Evolutionary conservation across 2,888 invertebrate genomes (phyloP).

Genomic region (Myopa testacea): DNA sequence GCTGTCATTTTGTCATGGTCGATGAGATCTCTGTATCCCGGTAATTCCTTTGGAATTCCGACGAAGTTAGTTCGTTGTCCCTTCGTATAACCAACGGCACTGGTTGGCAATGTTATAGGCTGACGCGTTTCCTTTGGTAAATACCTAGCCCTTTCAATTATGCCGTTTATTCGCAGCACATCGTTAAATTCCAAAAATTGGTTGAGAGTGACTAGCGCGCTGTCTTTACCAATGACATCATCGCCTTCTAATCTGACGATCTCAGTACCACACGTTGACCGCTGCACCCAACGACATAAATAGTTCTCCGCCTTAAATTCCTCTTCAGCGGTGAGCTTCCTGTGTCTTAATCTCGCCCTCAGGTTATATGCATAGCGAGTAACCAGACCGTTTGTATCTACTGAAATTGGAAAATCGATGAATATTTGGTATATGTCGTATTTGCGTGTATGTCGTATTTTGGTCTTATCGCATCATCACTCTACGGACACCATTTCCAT

Average conservation of each 20-base stretch:
- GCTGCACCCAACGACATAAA: background rate
- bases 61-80: slow-evolving; percentile 42
- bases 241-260: background rate
- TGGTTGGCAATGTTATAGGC: background rate
- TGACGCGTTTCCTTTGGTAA: background rate
- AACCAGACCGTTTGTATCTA: background rate
- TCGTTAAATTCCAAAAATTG: no score
- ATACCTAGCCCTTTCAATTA: background rate
- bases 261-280: background rate
- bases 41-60: slow-evolving; percentile 37
- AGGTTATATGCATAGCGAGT: background rate
- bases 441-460: no score
- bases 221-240: background rate
- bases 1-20: slow-evolving; percentile 34
- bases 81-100: slow-evolving; percentile 42
- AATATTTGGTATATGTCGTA: background rate
- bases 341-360: background rate
- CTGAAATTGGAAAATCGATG: background rate
- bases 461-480: no score
- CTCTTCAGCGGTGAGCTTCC: background rate
- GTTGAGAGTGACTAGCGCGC: no score
- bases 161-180: background rate
- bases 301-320: background rate
- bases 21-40: slow-evolving; percentile 29
- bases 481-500: no score